These are phyloP conservation scores for Papilio elwesi DNA, from an alignment of 2,888 invertebrate genomes.

Conservation along the genomic window DNA sequence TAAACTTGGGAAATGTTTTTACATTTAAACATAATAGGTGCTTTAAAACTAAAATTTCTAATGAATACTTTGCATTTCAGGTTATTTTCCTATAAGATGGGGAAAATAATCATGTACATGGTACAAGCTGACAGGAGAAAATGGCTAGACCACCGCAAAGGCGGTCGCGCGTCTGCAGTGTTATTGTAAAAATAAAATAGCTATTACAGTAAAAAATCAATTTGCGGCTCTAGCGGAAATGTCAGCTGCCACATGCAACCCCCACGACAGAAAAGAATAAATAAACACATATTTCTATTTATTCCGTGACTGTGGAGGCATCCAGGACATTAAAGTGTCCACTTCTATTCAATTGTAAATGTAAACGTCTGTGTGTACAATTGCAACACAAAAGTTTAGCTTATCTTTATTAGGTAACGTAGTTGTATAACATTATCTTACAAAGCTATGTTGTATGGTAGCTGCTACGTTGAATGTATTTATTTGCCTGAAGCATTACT, in stretches of 20 bases:
- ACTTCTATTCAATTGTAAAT: constrained; percentile 23
- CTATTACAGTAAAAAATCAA: constrained; percentile 28
- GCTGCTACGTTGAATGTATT: constrained; percentile 21
- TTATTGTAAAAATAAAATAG: constrained; percentile 29
- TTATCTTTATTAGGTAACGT: not conserved
- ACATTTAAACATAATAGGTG: no score
- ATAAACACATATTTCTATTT: constrained; percentile 34
- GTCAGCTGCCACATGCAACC: constrained; percentile 34
- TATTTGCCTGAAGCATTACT: constrained; percentile 24
- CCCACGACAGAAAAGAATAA: constrained; percentile 30
- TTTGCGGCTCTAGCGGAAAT: constrained; percentile 15
- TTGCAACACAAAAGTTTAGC: constrained; percentile 21
- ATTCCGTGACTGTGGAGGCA: constrained; percentile 5
- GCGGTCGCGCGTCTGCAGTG: not conserved
- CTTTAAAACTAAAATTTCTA: not conserved
- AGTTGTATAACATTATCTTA: constrained; percentile 6
- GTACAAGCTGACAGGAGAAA: constrained; percentile 11
- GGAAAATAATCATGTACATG: not conserved
- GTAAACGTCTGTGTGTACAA: constrained; percentile 14
- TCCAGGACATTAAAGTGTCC: constrained; percentile 1
- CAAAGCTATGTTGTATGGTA: not conserved
- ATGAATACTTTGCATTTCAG: not conserved
- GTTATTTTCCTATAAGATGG: no score
- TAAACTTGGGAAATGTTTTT: no score
- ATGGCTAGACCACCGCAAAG: constrained; percentile 7